Evolutionary conservation across 2,113 vertebrate genomes (phyloP), one percentile per base, ranked within the genome.

Genomic region (Phocoena phocoena): DNA sequence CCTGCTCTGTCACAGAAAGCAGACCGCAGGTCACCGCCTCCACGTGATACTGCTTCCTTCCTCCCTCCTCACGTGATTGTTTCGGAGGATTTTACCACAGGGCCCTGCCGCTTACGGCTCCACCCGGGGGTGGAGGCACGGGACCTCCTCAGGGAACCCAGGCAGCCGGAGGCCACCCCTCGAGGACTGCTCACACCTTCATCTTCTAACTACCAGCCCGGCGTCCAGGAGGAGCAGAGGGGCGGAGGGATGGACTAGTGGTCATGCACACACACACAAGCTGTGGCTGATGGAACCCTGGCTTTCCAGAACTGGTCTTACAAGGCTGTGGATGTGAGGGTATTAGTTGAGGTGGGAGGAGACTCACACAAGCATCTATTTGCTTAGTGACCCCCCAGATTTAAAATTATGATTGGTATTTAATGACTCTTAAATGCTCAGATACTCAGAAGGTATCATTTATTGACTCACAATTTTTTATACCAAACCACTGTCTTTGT

Each of bases 41-140:
- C 67, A n/a, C 55, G 74, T 65, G 95, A 98, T 93, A 99, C 98
- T 96, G 88, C 97, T 99, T 99, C 99, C 99, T 99, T 99, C 99
- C 99, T 97, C 97, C 44, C 88, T 98, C 84, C 95, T 92, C 95
- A 81, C 84, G 96, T 55, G 50, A 98, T 89, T 97, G 86, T 98
- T 98, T 95, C 83, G 96, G 97, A 97, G 95, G 98, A 97, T 97
- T 97, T 97, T 65, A 97, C 77, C 90, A 95, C 93, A 94, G 97
- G 81, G 86, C 88, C 50, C 88, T 68, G 58, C 97, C 88, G 88
- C 86, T 98, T 92, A 93, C 87, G 44, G 96, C 93, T 81, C 84
- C 80, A 95, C 94, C 96, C 3, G 7, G 5, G 8, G 44, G 25
- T 31, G 79, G 90, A 81, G 77, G 53, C 93, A 83, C 88, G 96